Percentiles rank a stretch among this genome's conserved stretches.
These are phyloP conservation scores for Arnoldichthys spilopterus DNA, from an alignment of 2,797 vertebrate genomes.

Conservation along the genomic window DNA sequence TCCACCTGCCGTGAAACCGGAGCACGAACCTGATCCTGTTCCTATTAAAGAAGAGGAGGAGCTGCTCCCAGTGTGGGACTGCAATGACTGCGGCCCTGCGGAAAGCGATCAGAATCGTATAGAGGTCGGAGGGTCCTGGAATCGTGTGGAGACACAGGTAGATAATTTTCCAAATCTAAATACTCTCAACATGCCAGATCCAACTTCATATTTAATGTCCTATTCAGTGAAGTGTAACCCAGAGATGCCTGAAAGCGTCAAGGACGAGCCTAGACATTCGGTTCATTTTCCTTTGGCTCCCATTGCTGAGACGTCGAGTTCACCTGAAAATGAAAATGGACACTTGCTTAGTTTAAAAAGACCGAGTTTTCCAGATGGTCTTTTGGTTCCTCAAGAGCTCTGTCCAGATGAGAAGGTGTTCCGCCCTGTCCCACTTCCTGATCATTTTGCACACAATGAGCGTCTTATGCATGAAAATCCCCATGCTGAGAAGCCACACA, in stretches of 20 bases:
- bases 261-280: slow-evolving; percentile 50
- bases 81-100: slow-evolving; percentile 43
- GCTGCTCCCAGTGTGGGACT: slow-evolving; percentile 61
- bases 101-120: slow-evolving; percentile 48
- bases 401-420: slow-evolving; percentile 48
- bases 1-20: slow-evolving; percentile 52
- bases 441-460: slow-evolving; percentile 47
- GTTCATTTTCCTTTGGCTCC: slow-evolving; percentile 48
- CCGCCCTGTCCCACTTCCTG: slow-evolving; percentile 14
- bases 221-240: slow-evolving; percentile 57
- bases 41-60: slow-evolving; percentile 61
- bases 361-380: slow-evolving; percentile 37
- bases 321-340: slow-evolving; percentile 49
- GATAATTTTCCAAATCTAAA: slow-evolving; percentile 60
- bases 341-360: slow-evolving; percentile 23
- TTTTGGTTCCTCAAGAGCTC: slow-evolving; percentile 39
- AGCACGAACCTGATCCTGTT: slow-evolving; percentile 45
- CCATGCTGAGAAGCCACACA: slow-evolving; percentile 43
- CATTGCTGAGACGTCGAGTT: slow-evolving; percentile 48
- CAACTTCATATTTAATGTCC: slow-evolving; percentile 56
- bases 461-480: slow-evolving; percentile 33
- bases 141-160: slow-evolving; percentile 62
- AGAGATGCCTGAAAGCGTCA: slow-evolving; percentile 51
- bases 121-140: slow-evolving; percentile 52
- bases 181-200: slow-evolving; percentile 59